Evolutionary conservation across 2,888 invertebrate genomes (phyloP).

Genomic region (Horisme vitalbata): DNA sequence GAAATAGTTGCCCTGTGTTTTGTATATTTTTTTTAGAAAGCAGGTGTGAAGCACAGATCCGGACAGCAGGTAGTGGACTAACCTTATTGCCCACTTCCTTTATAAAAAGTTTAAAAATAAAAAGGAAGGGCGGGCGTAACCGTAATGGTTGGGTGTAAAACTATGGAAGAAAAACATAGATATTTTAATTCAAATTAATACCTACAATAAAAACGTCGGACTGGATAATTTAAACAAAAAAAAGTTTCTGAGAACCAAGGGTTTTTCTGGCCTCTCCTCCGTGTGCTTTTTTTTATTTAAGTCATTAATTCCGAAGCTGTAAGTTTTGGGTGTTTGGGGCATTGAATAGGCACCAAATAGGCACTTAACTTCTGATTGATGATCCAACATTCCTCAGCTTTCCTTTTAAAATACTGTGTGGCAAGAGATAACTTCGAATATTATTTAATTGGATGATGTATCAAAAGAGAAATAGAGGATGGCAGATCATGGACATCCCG

Average conservation of each 20-base stretch:
- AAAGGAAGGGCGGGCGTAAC: conserved; percentile 42
- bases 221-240: conserved; percentile 29
- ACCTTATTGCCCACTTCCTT: conserved; percentile 71
- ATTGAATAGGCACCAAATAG: conserved; percentile 50
- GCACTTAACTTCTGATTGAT: conserved; percentile 63
- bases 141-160: conserved; percentile 58
- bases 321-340: conserved; percentile 45
- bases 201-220: conserved; percentile 9
- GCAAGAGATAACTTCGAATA: conserved; percentile 40
- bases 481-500: not conserved
- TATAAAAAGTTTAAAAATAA: conserved; percentile 58
- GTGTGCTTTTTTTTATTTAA: conserved; percentile 51
- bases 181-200: conserved; percentile 41
- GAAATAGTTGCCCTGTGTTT: conserved; percentile 61
- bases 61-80: conserved; percentile 62
- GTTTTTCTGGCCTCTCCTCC: conserved; percentile 36
- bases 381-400: conserved; percentile 48
- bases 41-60: conserved; percentile 61
- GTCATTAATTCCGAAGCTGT: conserved; percentile 58
- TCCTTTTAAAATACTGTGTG: conserved; percentile 46
- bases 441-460: conserved; percentile 62
- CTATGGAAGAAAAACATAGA: conserved; percentile 46
- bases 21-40: conserved; percentile 71
- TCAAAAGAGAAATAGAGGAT: conserved; percentile 37
- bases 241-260: conserved; percentile 25